phyloP scores from a whole-genome alignment of 2,888 invertebrate genomes.

The Drosophila subsilvestris region DNA sequence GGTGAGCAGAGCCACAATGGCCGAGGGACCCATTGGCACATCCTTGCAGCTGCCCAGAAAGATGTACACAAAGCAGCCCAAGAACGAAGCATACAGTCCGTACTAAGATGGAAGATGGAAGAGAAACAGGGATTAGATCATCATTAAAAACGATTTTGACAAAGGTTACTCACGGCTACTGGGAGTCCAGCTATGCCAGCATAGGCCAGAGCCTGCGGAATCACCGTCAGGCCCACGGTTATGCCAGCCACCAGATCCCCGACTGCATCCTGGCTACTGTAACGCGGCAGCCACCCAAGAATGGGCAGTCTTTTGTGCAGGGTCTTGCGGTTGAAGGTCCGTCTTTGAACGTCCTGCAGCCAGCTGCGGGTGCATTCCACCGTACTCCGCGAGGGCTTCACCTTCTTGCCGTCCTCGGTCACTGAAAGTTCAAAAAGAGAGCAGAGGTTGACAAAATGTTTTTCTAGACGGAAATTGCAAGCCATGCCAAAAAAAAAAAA shows the following conservation, averaged over 20 bases:
- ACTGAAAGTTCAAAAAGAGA: slow-evolving; percentile 81
- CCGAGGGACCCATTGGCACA: slow-evolving; percentile 96
- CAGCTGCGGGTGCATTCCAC: slow-evolving; percentile 82
- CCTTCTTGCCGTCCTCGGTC: slow-evolving; percentile 84
- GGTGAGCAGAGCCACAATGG: slow-evolving; percentile 94
- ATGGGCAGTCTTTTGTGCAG: slow-evolving; percentile 91
- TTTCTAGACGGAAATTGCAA: background rate
- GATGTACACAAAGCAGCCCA: slow-evolving; percentile 95
- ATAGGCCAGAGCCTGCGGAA: slow-evolving; percentile 95
- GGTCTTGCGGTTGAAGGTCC: slow-evolving; percentile 88
- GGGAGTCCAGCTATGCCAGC: slow-evolving; percentile 92
- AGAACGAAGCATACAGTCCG: slow-evolving; percentile 96
- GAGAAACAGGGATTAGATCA: background rate
- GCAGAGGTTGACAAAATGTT: background rate
- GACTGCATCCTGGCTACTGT: slow-evolving; percentile 89
- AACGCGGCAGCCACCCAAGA: slow-evolving; percentile 90
- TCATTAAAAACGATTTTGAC: background rate
- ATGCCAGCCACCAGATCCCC: slow-evolving; percentile 96
- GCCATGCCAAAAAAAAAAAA: background rate
- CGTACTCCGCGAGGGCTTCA: slow-evolving; percentile 70
- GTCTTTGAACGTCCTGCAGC: slow-evolving; percentile 84
- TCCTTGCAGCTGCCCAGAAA: slow-evolving; percentile 96
- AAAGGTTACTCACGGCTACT: slow-evolving; percentile 85
- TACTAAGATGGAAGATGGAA: slow-evolving; percentile 86
- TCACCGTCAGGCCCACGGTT: slow-evolving; percentile 96